A percentile compares a stretch with the other conserved stretches of the same genome.
Evolutionary conservation across 2,888 invertebrate genomes (phyloP).

Genomic region (Dicycla oo): DNA sequence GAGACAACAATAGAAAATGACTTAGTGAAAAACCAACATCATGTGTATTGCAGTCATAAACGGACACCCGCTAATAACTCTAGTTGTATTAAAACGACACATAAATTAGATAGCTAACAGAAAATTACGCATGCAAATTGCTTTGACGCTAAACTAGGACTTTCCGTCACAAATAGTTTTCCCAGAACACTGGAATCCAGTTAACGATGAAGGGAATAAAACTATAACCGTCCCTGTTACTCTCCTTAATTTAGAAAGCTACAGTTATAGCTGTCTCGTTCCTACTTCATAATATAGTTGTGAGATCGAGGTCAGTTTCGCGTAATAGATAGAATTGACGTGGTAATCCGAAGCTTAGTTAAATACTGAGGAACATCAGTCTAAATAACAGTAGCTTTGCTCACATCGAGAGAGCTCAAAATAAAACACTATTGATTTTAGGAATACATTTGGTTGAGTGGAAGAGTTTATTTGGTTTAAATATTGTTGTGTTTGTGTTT

Average conservation of each 20-base stretch:
- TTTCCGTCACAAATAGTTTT: conserved; percentile 67
- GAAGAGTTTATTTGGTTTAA: conserved; percentile 1
- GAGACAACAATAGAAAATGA: background rate
- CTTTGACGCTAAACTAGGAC: conserved; percentile 59
- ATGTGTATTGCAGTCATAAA: conserved; percentile 10
- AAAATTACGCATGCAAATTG: conserved; percentile 67
- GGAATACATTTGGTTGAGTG: conserved; percentile 13
- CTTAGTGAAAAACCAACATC: background rate
- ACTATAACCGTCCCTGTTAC: conserved; percentile 31
- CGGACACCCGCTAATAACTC: conserved; percentile 28
- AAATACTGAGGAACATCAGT: conserved; percentile 38
- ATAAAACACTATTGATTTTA: conserved; percentile 41
- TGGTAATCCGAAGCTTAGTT: conserved; percentile 56
- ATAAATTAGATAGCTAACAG: conserved; percentile 59
- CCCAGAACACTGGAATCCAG: conserved; percentile 50
- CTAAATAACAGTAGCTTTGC: conserved; percentile 35
- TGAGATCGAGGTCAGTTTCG: conserved; percentile 60
- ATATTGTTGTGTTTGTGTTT: background rate
- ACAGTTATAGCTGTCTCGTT: conserved; percentile 35
- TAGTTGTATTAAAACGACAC: conserved; percentile 50
- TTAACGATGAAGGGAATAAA: conserved; percentile 27
- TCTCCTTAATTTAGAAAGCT: background rate
- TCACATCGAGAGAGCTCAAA: conserved; percentile 9
- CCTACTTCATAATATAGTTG: conserved; percentile 39
- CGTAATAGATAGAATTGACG: conserved; percentile 60